Conservation (phyloP, 2,888 invertebrate species). For the Sphaeridia pumilis region DNA sequence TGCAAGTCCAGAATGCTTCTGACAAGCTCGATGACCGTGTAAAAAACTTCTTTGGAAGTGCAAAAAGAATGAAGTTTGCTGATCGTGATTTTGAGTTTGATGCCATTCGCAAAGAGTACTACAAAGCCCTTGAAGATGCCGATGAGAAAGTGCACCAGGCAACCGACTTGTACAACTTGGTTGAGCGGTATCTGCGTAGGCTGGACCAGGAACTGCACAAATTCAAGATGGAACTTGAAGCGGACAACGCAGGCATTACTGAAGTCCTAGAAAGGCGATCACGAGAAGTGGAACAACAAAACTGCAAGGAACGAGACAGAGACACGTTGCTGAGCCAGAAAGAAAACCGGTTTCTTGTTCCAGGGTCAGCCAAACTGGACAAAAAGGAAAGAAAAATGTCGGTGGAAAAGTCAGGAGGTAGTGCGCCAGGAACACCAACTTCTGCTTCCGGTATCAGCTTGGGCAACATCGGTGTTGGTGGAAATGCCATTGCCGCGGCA, state of each 20-base stretch:
- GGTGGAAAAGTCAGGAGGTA: conserved; percentile 24
- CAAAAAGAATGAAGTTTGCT: conserved; percentile 59
- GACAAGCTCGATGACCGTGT: conserved; percentile 85
- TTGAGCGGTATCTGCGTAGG: conserved; percentile 61
- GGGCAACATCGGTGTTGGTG: conserved; percentile 72
- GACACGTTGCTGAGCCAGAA: conserved; percentile 61
- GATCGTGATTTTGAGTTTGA: conserved; percentile 73
- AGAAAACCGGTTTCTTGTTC: conserved; percentile 51
- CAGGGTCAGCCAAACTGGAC: conserved; percentile 26
- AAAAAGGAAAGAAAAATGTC: conserved; percentile 35
- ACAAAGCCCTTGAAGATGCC: conserved; percentile 82
- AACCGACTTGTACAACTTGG: conserved; percentile 86
- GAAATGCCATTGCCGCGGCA: conserved; percentile 81
- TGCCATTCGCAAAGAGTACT: conserved; percentile 73
- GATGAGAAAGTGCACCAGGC: conserved; percentile 93
- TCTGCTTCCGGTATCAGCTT: conserved; percentile 42
- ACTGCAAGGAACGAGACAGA: conserved; percentile 19
- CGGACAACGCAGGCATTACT: conserved; percentile 96
- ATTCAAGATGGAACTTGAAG: conserved; percentile 97
- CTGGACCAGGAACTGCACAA: conserved; percentile 65
- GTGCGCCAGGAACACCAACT: conserved; percentile 15
- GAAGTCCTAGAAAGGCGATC: conserved; percentile 65
- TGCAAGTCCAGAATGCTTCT: conserved; percentile 90
- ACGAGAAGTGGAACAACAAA: conserved; percentile 66
- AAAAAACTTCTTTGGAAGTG: conserved; percentile 71